phyloP scores from a whole-genome alignment of 2,888 invertebrate species.

The Sthenelais limicola region DNA sequence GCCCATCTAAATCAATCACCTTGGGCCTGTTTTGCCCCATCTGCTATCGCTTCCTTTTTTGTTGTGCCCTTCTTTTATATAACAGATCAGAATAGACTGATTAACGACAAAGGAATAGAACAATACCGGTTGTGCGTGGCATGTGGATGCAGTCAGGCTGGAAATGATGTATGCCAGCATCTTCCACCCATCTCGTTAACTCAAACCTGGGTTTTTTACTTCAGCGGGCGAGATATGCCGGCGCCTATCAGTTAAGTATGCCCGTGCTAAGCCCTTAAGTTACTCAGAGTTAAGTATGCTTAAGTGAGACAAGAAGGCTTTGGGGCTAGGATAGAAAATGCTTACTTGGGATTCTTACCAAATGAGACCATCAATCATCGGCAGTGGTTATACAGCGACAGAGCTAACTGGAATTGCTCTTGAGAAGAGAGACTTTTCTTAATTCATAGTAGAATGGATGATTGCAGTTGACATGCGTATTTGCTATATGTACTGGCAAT shows the following conservation, averaged over 20 bases:
- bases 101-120: conserved; percentile 30
- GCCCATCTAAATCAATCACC: conserved; percentile 37
- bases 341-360: conserved; percentile 38
- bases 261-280: conserved; percentile 34
- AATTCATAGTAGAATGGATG: conserved; percentile 16
- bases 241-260: conserved; percentile 38
- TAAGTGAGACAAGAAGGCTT: conserved; percentile 35
- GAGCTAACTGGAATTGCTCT: too few relatives aligned
- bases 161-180: conserved; percentile 27
- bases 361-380: conserved; percentile 31
- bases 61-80: conserved; percentile 1
- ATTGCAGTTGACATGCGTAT: conserved; percentile 27
- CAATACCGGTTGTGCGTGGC: conserved; percentile 7
- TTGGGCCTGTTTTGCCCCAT: conserved; percentile 10
- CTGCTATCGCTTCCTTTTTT: conserved; percentile 29
- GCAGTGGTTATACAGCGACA: too few relatives aligned
- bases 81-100: conserved; percentile 5
- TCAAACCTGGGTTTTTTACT: conserved; percentile 28
- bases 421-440: conserved; percentile 5
- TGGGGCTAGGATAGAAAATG: conserved; percentile 18
- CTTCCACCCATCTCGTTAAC: conserved; percentile 36
- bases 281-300: conserved; percentile 39
- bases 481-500: conserved; percentile 19
- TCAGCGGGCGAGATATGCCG: background rate
- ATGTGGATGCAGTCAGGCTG: background rate